Percentiles rank a stretch among this genome's conserved stretches.
Conservation (phyloP, 2,113 vertebrate species). For the Ptyas mucosa region DNA sequence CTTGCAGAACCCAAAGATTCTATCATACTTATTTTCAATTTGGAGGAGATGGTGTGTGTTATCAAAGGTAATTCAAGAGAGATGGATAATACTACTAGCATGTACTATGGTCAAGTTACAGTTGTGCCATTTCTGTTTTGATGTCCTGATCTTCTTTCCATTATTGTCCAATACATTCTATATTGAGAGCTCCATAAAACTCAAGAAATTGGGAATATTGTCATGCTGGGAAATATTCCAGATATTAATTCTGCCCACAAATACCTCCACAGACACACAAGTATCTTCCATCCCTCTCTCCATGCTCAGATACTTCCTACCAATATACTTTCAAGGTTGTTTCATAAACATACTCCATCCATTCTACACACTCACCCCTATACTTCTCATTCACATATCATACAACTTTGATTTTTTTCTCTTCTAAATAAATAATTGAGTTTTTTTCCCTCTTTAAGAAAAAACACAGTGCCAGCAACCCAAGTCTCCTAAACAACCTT, state of each 20-base stretch:
- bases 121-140: not conserved
- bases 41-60: not conserved
- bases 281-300: not conserved
- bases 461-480: constrained; percentile 67
- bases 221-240: not conserved
- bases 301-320: not conserved
- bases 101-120: not conserved
- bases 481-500: constrained; percentile 61
- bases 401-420: not conserved
- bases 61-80: not conserved
- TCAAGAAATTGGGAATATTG: not conserved
- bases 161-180: not conserved
- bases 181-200: not conserved
- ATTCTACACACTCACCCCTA: not conserved
- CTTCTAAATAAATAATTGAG: not conserved
- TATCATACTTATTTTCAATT: not conserved
- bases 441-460: constrained; percentile 64
- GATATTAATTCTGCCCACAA: not conserved
- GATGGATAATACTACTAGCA: not conserved
- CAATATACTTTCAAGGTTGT: not conserved
- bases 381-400: not conserved
- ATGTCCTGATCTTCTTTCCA: not conserved
- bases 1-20: not conserved
- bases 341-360: not conserved
- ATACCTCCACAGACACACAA: not conserved